Percentiles rank a stretch among this genome's conserved stretches.
Conservation (phyloP, 1,140 invertebrate species). For the Euwallacea fornicatus region DNA sequence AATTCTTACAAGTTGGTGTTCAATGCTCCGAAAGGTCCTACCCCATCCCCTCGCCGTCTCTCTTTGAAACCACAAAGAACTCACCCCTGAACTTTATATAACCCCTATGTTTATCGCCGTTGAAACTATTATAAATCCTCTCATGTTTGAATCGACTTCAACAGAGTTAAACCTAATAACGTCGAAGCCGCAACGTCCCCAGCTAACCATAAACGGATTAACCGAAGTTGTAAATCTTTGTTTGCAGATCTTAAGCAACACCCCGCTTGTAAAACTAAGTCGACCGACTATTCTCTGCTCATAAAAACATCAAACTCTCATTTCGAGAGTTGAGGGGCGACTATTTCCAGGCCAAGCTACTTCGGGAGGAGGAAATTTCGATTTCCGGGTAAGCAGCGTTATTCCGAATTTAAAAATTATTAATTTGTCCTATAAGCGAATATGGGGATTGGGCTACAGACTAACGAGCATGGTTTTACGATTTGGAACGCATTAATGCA, state of each 20-base stretch:
- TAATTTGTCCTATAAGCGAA: no score
- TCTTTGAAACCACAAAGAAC: no score
- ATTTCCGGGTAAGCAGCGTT: no score
- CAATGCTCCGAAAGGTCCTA: no score
- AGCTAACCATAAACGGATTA: slow-evolving; percentile 35
- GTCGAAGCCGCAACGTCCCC: slow-evolving; percentile 11
- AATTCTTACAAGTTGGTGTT: no score
- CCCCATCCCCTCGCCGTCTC: no score
- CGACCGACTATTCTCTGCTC: slow-evolving; percentile 8
- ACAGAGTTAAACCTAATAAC: slow-evolving; percentile 5
- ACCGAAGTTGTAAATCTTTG: slow-evolving; percentile 32
- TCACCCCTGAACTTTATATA: no score
- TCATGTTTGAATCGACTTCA: neutral
- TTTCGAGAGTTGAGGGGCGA: slow-evolving; percentile 2
- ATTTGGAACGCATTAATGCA: slow-evolving; percentile 26
- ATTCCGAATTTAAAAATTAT: no score
- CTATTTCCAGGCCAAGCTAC: neutral
- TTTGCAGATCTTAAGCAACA: slow-evolving; percentile 24
- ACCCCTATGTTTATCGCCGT: no score
- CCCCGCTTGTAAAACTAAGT: slow-evolving; percentile 29
- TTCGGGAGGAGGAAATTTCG: no score
- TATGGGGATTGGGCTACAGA: neutral
- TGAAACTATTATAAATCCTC: no score
- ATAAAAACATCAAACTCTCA: slow-evolving; percentile 35
- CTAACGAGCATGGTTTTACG: slow-evolving; percentile 23